Evolutionary conservation across 1,140 invertebrate species (phyloP).

Genomic region (Zaprionus taronus): DNA sequence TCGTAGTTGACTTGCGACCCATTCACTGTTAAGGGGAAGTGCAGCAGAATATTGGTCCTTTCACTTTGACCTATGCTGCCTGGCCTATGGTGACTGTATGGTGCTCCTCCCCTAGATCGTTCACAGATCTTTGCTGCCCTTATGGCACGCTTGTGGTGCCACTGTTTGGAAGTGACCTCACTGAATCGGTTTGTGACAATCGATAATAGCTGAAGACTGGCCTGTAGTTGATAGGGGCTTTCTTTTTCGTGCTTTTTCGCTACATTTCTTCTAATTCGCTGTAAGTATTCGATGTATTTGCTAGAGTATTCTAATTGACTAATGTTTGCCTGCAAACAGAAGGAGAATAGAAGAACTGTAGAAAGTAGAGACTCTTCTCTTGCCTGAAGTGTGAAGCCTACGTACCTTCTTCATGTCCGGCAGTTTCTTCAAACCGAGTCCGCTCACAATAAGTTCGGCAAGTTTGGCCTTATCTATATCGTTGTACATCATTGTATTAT

Average conservation of each 20-base stretch:
- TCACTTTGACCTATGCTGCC: constrained; percentile 14
- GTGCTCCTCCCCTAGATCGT: neutral
- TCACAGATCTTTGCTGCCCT: neutral
- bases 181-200: constrained; percentile 58
- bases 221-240: neutral
- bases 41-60: constrained; percentile 60
- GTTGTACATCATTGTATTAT: constrained; percentile 8
- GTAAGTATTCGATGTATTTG: constrained; percentile 78
- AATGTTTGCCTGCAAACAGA: constrained; percentile 68
- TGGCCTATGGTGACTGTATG: neutral
- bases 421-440: constrained; percentile 65
- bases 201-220: constrained; percentile 56
- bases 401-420: constrained; percentile 75
- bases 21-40: constrained; percentile 58
- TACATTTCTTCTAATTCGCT: constrained; percentile 43
- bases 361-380: neutral
- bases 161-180: constrained; percentile 38
- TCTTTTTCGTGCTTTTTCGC: neutral
- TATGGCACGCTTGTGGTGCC: constrained; percentile 29
- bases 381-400: neutral
- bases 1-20: constrained; percentile 41
- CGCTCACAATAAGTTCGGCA: constrained; percentile 60
- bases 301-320: constrained; percentile 78
- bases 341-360: neutral
- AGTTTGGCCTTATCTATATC: constrained; percentile 51